Conservation (phyloP, 2,113 vertebrate species). For the Eonycteris spelaea region DNA sequence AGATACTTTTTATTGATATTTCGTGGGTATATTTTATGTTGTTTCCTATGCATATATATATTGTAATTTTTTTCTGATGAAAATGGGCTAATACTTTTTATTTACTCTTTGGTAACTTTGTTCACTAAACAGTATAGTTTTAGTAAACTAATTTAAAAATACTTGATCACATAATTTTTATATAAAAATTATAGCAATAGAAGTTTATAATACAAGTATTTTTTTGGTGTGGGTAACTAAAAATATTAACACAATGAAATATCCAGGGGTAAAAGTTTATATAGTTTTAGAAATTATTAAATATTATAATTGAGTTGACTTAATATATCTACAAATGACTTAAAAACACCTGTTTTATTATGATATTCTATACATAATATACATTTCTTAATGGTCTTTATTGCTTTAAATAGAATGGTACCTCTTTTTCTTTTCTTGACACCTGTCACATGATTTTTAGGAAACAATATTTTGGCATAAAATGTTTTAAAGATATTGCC, state of each 20-base stretch:
- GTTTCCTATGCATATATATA: neutral
- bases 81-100: neutral
- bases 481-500: neutral
- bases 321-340: neutral
- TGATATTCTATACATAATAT: neutral
- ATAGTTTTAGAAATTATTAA: slow-evolving; percentile 30
- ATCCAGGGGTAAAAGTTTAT: neutral
- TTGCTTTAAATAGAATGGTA: slow-evolving; percentile 12
- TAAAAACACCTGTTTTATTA: slow-evolving; percentile 14
- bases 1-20: slow-evolving; percentile 4
- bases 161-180: neutral
- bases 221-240: neutral
- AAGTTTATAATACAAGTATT: neutral
- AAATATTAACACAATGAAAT: slow-evolving; percentile 15
- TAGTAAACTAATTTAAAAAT: slow-evolving; percentile 25
- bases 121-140: neutral
- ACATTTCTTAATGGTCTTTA: neutral
- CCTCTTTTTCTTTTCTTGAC: neutral
- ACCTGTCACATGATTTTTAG: neutral
- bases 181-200: neutral
- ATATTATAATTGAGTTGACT: neutral
- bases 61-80: neutral
- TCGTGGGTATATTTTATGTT: neutral
- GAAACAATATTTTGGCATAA: slow-evolving; percentile 26
- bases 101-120: neutral